Conservation (phyloP, 2,113 vertebrate species). For the Gallinago paraguaiae region DNA sequence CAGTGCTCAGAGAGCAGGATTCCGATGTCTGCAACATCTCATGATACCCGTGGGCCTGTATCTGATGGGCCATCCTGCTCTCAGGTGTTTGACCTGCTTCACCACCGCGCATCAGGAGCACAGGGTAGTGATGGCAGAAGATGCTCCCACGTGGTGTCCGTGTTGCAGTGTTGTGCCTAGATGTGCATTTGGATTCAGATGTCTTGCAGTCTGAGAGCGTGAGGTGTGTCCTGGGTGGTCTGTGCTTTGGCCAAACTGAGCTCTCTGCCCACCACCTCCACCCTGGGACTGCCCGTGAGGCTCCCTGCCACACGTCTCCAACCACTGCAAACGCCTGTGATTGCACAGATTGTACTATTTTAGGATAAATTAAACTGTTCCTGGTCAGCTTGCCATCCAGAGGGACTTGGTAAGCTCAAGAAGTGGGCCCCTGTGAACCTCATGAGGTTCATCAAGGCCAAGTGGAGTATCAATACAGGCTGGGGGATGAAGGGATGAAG, state of each 20-base stretch:
- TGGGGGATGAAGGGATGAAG: not conserved
- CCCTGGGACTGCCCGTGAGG: fast-evolving
- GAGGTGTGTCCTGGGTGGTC: not conserved
- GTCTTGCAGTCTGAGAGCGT: too few species aligned
- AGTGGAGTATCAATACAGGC: not conserved
- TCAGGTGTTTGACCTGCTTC: not conserved
- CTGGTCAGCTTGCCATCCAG: not conserved
- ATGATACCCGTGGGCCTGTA: not conserved
- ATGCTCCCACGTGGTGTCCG: fast-evolving
- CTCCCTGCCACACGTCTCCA: fast-evolving
- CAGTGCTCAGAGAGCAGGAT: not conserved
- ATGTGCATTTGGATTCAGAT: not conserved
- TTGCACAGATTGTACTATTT: not conserved
- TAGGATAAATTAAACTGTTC: not conserved
- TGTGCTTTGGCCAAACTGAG: not conserved
- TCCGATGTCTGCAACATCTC: not conserved
- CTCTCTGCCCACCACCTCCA: fast-evolving
- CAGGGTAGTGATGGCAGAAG: not conserved
- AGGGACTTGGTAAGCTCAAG: not conserved
- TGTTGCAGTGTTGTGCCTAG: not conserved
- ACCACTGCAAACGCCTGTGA: fast-evolving
- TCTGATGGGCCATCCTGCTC: not conserved
- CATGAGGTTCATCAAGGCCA: not conserved
- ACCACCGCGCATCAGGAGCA: fast-evolving
- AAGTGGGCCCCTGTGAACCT: not conserved